Conservation (phyloP, 2,888 invertebrate species). For the Sicus ferrugineus region DNA sequence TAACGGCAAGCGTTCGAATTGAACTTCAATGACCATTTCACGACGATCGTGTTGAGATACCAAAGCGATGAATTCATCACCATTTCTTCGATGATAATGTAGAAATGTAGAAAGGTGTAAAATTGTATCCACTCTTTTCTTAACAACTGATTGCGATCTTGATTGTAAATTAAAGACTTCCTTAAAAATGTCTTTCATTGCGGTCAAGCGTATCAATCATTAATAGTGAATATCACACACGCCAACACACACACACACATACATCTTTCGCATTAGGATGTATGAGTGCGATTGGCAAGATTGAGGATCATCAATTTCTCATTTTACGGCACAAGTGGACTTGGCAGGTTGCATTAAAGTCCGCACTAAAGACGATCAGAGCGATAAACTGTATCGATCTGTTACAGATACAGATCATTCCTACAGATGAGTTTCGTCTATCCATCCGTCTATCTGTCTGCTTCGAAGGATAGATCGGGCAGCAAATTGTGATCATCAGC, state of each 20-base stretch:
- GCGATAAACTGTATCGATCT: no score
- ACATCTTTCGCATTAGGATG: no score
- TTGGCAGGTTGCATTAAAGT: no score
- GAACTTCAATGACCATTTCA: neutral
- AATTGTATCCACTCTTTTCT: neutral
- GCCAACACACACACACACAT: neutral
- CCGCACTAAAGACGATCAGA: no score
- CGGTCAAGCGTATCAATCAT: neutral
- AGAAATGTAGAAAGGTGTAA: neutral
- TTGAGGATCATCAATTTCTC: no score
- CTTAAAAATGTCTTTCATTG: neutral
- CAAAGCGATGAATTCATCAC: neutral
- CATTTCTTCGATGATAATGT: neutral
- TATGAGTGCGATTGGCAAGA: no score
- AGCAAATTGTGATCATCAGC: slow-evolving; percentile 15
- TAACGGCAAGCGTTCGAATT: neutral
- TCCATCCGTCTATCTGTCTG: neutral
- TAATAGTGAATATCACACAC: no score
- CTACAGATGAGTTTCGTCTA: neutral
- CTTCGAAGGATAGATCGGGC: neutral
- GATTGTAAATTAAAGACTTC: neutral
- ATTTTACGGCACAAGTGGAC: no score
- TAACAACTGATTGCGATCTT: no score
- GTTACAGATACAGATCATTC: neutral
- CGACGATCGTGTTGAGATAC: slow-evolving; percentile 36